These are phyloP conservation scores for Scolopax rusticola DNA, from an alignment of 2,797 vertebrate species.

Conservation along the genomic window DNA sequence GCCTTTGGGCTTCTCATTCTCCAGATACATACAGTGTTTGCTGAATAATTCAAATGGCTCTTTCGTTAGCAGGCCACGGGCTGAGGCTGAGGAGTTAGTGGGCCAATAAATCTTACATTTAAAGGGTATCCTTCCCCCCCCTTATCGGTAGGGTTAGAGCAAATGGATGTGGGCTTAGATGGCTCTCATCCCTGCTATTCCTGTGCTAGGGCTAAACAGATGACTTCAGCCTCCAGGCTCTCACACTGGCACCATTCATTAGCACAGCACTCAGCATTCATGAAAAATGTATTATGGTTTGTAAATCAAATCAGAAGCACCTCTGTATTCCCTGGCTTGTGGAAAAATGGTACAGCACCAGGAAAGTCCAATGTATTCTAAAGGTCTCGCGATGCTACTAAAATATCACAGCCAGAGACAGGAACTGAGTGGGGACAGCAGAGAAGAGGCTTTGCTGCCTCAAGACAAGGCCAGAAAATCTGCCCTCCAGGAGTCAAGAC, in stretches of 20 bases:
- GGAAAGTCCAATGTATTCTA: not conserved
- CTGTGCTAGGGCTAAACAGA: not conserved
- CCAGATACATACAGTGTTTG: not conserved
- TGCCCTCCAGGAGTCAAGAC: not conserved
- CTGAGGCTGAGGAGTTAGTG: not conserved
- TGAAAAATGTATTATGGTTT: slow-evolving; percentile 46
- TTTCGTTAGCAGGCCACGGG: not conserved
- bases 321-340: not conserved
- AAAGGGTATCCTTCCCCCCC: not conserved
- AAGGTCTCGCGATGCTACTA: not conserved
- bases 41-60: slow-evolving; percentile 33
- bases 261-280: slow-evolving; percentile 45
- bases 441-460: not conserved
- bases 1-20: not conserved
- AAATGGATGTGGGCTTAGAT: not conserved
- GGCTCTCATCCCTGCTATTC: not conserved
- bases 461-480: slow-evolving; percentile 37
- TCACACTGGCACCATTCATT: slow-evolving; percentile 35
- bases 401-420: not conserved
- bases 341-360: not conserved
- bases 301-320: slow-evolving; percentile 15
- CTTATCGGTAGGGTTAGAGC: not conserved
- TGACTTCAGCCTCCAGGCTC: slow-evolving; percentile 28
- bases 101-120: slow-evolving; percentile 14
- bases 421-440: not conserved